Percentiles rank a stretch among this genome's conserved stretches.
Conservation (phyloP, 2,888 invertebrate genomes). For the Pollenia labialis region DNA sequence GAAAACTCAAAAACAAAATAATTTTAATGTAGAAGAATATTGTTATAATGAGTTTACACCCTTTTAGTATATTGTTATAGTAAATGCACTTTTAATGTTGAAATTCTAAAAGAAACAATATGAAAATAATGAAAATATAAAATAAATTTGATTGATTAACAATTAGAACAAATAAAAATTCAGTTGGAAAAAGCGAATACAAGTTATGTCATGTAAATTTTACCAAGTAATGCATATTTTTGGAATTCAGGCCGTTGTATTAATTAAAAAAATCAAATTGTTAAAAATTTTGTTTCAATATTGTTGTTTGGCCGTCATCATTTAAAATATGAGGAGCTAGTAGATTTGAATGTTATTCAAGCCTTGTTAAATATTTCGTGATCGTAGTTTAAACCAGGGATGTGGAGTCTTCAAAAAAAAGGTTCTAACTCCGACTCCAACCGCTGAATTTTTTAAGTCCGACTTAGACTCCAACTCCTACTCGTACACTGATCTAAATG, state of each 20-base stretch:
- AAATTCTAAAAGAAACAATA: constrained; percentile 31
- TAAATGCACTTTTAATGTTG: constrained; percentile 69
- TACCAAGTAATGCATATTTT: background rate
- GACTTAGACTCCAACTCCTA: too few species aligned
- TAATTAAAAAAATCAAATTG: constrained; percentile 1
- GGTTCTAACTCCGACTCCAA: too few species aligned
- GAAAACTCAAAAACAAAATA: background rate
- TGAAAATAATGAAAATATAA: constrained; percentile 16
- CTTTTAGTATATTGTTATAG: constrained; percentile 12
- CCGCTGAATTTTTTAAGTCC: too few species aligned
- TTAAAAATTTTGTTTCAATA: too few species aligned
- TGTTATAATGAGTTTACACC: constrained; percentile 20
- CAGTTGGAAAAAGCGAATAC: too few species aligned
- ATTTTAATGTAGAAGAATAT: background rate
- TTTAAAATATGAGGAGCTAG: too few species aligned
- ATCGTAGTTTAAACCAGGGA: too few species aligned
- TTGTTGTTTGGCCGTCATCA: too few species aligned
- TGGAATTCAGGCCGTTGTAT: background rate
- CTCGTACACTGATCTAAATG: too few species aligned
- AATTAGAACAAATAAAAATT: constrained; percentile 28
- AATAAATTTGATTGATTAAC: background rate
- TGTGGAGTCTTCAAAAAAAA: too few species aligned
- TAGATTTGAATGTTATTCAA: too few species aligned
- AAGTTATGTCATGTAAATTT: background rate
- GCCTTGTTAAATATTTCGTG: too few species aligned